phyloP scores from a whole-genome alignment of 2,797 vertebrate species.

The Eutrigla gurnardus region DNA sequence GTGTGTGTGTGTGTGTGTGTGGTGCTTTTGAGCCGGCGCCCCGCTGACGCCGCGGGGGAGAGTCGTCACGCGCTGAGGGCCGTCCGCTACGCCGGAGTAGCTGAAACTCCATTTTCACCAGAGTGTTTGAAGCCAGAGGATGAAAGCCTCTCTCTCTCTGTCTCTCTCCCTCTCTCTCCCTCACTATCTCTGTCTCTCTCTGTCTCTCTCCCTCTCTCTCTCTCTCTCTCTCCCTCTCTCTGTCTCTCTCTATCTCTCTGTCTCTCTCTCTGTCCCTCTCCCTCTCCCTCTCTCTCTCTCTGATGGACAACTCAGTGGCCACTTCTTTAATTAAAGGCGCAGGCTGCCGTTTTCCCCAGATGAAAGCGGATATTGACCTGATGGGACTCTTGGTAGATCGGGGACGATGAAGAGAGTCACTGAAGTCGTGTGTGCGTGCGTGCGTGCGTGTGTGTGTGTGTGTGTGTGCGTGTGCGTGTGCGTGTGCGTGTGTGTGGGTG shows the following conservation, averaged over 20 bases:
- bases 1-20: constrained; percentile 13
- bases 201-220: constrained; percentile 21
- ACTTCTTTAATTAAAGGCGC: constrained; percentile 72
- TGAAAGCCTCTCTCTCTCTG: constrained; percentile 64
- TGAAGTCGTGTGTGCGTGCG: constrained; percentile 30
- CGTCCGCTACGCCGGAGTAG: constrained; percentile 47
- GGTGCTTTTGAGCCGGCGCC: constrained; percentile 65
- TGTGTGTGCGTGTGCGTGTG: no score
- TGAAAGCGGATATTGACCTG: constrained; percentile 63
- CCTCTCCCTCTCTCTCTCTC: constrained; percentile 35
- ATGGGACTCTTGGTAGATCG: constrained; percentile 35
- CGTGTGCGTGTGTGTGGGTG: neutral
- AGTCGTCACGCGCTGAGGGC: constrained; percentile 66
- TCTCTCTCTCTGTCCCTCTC: constrained; percentile 25
- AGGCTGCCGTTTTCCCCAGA: constrained; percentile 46
- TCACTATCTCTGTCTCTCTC: constrained; percentile 5
- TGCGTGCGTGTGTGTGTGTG: constrained; percentile 1
- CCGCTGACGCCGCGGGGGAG: constrained; percentile 59
- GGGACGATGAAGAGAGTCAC: constrained; percentile 35
- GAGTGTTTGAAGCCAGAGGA: constrained; percentile 76
- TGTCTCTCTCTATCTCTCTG: constrained; percentile 43
- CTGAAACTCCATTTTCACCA: constrained; percentile 74
- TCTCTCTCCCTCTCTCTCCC: constrained; percentile 9
- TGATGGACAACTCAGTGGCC: constrained; percentile 70
- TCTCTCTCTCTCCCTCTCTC: constrained; percentile 16